Evolutionary conservation across 2,797 vertebrate species (phyloP).

Genomic region (Columba guinea): DNA sequence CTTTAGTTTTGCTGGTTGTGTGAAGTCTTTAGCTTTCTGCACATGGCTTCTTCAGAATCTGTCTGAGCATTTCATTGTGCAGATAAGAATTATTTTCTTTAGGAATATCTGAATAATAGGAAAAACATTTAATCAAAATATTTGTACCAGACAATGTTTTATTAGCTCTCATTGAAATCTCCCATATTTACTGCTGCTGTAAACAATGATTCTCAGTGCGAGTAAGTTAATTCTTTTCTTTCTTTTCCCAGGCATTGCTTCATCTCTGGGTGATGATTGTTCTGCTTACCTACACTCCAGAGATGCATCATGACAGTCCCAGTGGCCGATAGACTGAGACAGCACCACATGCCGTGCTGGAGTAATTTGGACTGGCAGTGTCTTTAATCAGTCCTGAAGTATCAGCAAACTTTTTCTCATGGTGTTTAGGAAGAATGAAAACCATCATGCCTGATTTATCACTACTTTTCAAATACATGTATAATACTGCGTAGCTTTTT

Average conservation of each 20-base stretch:
- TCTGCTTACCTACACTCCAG: slow-evolving; percentile 94
- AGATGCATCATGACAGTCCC: slow-evolving; percentile 89
- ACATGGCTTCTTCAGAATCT: neutral
- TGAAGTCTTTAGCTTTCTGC: neutral
- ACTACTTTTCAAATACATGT: slow-evolving; percentile 22
- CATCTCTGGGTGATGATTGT: slow-evolving; percentile 99
- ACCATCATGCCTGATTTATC: slow-evolving; percentile 26
- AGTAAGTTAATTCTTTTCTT: neutral
- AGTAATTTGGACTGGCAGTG: neutral
- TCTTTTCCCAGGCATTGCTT: slow-evolving; percentile 84
- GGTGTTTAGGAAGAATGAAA: neutral
- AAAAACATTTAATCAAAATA: neutral
- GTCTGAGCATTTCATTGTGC: neutral
- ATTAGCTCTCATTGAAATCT: neutral
- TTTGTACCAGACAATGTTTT: neutral
- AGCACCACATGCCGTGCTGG: neutral
- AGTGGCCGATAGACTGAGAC: slow-evolving; percentile 79
- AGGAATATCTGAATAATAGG: neutral
- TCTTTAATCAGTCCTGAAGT: neutral
- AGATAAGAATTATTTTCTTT: neutral
- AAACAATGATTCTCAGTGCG: neutral
- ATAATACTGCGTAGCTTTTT: slow-evolving; percentile 23
- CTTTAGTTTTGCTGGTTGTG: neutral
- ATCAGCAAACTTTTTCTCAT: neutral
- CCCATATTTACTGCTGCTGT: neutral